A percentile compares a stretch with the other conserved stretches of the same genome.
phyloP scores from a whole-genome alignment of 2,888 invertebrate species.

The Macrosiphum euphorbiae region DNA sequence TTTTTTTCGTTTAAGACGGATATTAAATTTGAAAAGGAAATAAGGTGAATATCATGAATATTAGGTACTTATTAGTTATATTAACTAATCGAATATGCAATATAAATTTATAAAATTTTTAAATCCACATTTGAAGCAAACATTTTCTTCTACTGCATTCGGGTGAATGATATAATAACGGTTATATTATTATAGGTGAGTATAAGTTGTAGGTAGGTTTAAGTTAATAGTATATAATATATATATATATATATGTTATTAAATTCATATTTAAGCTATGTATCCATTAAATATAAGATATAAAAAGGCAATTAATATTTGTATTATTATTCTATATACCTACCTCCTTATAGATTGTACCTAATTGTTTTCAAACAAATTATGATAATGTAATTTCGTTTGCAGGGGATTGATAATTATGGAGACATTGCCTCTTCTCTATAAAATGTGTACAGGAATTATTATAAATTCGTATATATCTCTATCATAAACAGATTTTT shows the following conservation, averaged over 20 bases:
- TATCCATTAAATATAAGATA: not conserved
- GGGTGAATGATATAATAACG: not conserved
- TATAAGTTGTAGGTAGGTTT: not conserved
- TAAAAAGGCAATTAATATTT: not conserved
- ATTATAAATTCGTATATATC: not conserved
- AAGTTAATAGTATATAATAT: not conserved
- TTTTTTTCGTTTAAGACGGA: not conserved
- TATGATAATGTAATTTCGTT: not conserved
- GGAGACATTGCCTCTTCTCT: not conserved
- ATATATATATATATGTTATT: not conserved
- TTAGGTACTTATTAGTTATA: not conserved
- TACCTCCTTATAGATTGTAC: not conserved
- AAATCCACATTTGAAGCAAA: not conserved
- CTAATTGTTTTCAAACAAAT: not conserved
- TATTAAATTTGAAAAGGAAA: not conserved
- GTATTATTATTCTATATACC: not conserved
- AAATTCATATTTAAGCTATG: not conserved
- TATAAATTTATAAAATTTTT: not conserved
- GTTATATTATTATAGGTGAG: not conserved
- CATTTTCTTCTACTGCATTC: not conserved
- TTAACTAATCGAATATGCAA: not conserved
- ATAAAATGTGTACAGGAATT: not conserved
- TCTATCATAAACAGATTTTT: not conserved
- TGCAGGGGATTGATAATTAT: not conserved
- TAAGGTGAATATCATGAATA: no score